Evolutionary conservation across 1,140 invertebrate species (phyloP).

Genomic region (Dendroctonus ponderosae): DNA sequence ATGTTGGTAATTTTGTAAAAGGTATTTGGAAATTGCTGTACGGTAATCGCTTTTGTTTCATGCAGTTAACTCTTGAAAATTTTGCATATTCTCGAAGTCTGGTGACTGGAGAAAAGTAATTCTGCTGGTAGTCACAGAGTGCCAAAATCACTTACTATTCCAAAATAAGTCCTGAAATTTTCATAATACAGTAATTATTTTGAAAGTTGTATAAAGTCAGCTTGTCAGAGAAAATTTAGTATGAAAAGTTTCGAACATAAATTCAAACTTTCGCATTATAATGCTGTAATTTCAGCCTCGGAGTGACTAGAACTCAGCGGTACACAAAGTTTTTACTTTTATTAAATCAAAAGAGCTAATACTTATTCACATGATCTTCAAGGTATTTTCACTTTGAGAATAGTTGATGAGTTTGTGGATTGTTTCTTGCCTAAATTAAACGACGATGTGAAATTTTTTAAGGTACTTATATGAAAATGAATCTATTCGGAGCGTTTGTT

Average conservation of each 20-base stretch:
- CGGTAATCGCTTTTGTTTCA: not conserved
- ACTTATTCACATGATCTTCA: conserved; percentile 4
- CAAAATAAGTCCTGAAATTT: conserved; percentile 2
- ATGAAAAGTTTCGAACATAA: conserved; percentile 20
- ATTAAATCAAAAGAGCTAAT: conserved; percentile 14
- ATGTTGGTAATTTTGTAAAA: not conserved
- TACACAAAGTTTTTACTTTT: conserved; percentile 9
- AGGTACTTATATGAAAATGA: no score
- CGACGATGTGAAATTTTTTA: no score
- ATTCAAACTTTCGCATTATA: conserved; percentile 15
- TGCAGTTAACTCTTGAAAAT: not conserved
- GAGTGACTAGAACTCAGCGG: conserved; percentile 7
- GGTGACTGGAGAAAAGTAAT: not conserved
- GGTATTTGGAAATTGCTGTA: not conserved
- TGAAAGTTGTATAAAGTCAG: conserved; percentile 22
- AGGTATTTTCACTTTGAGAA: no score
- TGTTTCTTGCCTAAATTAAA: no score
- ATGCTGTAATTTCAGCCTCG: conserved; percentile 15
- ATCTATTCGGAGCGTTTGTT: no score
- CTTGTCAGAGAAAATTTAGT: conserved; percentile 19
- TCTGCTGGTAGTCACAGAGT: not conserved
- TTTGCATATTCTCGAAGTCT: not conserved
- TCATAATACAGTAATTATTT: conserved; percentile 19
- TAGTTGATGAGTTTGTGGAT: not conserved
- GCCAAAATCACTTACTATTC: conserved; percentile 5